Evolutionary conservation across 2,113 vertebrate species (phyloP).

Genomic region (Apodemus sylvaticus): DNA sequence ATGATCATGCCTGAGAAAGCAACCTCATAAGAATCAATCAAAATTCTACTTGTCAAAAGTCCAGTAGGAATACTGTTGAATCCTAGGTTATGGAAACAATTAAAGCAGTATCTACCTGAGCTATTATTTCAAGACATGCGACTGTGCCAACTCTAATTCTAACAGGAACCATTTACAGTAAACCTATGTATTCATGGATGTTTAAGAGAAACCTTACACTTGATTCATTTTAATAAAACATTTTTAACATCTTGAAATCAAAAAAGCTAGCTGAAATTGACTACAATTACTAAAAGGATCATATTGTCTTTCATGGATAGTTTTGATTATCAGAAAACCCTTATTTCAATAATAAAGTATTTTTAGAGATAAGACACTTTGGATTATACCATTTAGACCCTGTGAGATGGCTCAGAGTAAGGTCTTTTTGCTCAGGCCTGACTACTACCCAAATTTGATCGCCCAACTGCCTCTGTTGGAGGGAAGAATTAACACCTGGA

Average conservation of each 20-base stretch:
- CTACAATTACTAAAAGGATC: constrained; percentile 21
- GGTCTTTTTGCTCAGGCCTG: background rate
- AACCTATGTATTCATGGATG: background rate
- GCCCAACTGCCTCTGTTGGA: background rate
- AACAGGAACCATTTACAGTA: constrained; percentile 4
- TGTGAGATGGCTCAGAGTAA: background rate
- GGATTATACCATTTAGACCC: background rate
- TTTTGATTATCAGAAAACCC: constrained; percentile 7
- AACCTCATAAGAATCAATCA: constrained; percentile 23
- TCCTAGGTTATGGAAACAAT: background rate
- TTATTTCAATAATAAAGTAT: constrained; percentile 10
- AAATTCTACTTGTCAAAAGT: constrained; percentile 22
- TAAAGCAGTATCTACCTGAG: background rate
- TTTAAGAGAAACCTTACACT: constrained; percentile 19
- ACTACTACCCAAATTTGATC: background rate
- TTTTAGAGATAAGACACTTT: background rate
- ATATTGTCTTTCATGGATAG: background rate
- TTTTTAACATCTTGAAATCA: constrained; percentile 41
- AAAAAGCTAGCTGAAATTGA: constrained; percentile 15
- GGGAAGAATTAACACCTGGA: no score
- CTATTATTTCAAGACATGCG: background rate
- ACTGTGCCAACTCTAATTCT: constrained; percentile 6
- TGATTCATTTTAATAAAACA: constrained; percentile 15
- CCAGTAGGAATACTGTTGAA: background rate
- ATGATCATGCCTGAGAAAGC: background rate